These are phyloP conservation scores for Varroa destructor DNA, from an alignment of 1,140 invertebrate genomes.

Conservation along the genomic window DNA sequence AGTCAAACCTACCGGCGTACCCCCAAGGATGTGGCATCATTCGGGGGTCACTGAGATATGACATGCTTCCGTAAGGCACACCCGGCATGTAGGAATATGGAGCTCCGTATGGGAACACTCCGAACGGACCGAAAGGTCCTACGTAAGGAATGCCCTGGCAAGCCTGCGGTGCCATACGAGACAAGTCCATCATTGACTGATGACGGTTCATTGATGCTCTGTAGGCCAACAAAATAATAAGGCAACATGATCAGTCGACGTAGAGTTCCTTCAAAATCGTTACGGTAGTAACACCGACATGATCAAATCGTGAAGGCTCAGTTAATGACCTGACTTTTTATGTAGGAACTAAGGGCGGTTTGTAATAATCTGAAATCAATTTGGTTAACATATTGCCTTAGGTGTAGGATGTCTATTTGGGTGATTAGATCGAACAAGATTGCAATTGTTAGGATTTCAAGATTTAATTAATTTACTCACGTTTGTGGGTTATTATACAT, in stretches of 20 bases:
- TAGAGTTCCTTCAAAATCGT: too few relatives aligned
- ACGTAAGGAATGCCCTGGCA: neutral
- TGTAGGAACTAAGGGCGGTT: too few relatives aligned
- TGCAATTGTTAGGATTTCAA: too few relatives aligned
- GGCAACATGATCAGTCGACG: too few relatives aligned
- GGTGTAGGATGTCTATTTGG: too few relatives aligned
- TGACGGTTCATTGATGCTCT: conserved; percentile 15
- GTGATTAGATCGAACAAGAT: too few relatives aligned
- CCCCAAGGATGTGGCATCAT: conserved; percentile 25
- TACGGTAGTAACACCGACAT: too few relatives aligned
- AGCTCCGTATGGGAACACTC: neutral
- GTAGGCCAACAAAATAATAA: neutral
- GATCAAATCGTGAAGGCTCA: too few relatives aligned
- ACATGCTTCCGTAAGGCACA: conserved; percentile 20
- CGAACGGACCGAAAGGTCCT: neutral
- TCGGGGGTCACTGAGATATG: conserved; percentile 11
- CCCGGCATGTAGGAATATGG: neutral
- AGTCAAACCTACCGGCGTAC: neutral
- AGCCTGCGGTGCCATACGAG: conserved; percentile 14
- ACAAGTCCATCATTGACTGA: conserved; percentile 24
- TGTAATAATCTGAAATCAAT: too few relatives aligned
- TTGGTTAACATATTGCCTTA: too few relatives aligned
- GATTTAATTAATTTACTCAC: neutral
- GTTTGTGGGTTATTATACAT: conserved; percentile 6
- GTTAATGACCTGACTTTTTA: too few relatives aligned